Evolutionary conservation across 2,888 invertebrate species (phyloP), one percentile per base, ranked within the genome.

Genomic region (Drosophila siamana): DNA sequence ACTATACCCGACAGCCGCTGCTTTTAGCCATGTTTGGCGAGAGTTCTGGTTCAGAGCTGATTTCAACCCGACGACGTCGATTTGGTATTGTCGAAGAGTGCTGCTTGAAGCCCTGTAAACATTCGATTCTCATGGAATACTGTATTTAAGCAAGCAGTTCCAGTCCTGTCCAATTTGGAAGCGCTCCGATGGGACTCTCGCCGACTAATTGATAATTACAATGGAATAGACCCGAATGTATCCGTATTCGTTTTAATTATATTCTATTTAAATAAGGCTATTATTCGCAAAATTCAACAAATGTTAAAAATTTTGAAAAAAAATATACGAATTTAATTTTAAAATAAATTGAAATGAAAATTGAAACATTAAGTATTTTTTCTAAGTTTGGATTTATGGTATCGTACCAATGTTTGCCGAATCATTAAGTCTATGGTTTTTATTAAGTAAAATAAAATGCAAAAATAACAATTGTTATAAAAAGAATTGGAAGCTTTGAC

Each of bases 1-100:
- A 61, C 8, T 69, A 67, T 1, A 60, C 66, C 1, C 15, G 47
- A 0, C 64, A 52, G 4, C 76, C 87, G 0, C 71, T 90, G 16
- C 52, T 91, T 15, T 71, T 66, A 0, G 52, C 62, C 2, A 48
- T 80, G 26, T 36, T 87, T 4, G 71, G 69, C 4, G 80, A 73
- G 9, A 69, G 76, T 4, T 69, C 73, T 4, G 59, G 7, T 7
- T 2, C 69, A 11, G 56, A 72, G 0, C 28, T 89, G 66, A 46
- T 89, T 16, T 72, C 87, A 22, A 83, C 79, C 2, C 84, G 91
- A 4, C 74, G 81, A 5, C 83, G 86, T 8, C 83, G 91, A 1
- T 59, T 75, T 13, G 85, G 84, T 4, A 63, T 87, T 50, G 63
- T 71, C 43, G 88, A 91, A 19, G 87, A 91, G 26, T 91, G 90